Conservation (phyloP, 2,797 vertebrate species). For the Coregonus sp. region DNA sequence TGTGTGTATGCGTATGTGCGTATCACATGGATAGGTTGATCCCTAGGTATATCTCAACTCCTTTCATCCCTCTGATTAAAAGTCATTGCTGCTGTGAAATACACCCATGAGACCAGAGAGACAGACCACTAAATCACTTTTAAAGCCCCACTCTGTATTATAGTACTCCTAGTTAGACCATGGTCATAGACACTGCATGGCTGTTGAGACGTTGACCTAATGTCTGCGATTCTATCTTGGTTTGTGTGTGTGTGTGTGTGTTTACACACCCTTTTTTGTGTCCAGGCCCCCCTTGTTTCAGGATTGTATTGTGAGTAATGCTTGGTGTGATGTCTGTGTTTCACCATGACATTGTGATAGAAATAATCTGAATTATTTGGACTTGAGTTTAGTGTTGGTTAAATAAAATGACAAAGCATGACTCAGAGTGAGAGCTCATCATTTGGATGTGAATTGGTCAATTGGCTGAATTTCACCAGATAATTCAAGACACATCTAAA, state of each 20-base stretch:
- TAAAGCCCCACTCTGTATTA: constrained; percentile 1
- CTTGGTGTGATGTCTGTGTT: neutral
- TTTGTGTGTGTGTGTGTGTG: neutral
- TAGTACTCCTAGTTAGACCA: neutral
- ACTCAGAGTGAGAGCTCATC: neutral
- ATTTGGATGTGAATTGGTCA: neutral
- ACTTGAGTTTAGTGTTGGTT: too few species aligned
- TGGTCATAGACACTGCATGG: neutral
- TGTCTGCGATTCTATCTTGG: neutral
- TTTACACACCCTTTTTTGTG: neutral
- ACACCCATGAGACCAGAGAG: neutral
- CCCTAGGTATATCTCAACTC: neutral
- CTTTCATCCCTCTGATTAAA: neutral
- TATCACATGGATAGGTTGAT: neutral
- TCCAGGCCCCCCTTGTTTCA: too few species aligned
- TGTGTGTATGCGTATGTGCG: constrained; percentile 1
- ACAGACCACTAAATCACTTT: constrained; percentile 9
- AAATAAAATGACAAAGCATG: too few species aligned
- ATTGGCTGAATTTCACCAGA: neutral
- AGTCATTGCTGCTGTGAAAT: constrained; percentile 5
- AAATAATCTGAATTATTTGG: too few species aligned
- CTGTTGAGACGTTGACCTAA: neutral
- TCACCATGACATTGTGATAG: neutral
- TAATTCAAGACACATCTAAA: neutral
- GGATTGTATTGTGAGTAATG: neutral